These are phyloP conservation scores for Semnopithecus entellus DNA, from an alignment of 2,113 vertebrate genomes.

Conservation along the genomic window DNA sequence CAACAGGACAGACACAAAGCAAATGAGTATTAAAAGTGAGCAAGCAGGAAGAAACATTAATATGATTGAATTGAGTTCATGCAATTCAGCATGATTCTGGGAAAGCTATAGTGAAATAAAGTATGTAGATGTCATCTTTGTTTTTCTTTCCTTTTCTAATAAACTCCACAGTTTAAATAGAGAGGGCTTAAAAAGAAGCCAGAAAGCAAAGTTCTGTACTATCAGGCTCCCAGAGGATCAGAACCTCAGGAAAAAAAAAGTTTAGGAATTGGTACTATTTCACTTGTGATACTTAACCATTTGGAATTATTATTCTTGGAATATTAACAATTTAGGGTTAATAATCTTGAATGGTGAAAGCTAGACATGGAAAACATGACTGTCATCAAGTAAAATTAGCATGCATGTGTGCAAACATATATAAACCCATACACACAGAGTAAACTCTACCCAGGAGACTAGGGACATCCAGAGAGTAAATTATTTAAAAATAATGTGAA, in stretches of 20 bases:
- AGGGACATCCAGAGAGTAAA: background rate
- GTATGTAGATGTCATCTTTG: background rate
- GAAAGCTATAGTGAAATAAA: background rate
- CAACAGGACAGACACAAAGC: background rate
- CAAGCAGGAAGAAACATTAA: background rate
- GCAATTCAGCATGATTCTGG: background rate
- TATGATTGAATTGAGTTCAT: background rate
- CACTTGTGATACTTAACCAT: background rate
- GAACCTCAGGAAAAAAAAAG: background rate
- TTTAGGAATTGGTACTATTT: background rate
- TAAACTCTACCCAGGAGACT: background rate
- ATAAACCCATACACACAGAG: background rate
- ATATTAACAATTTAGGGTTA: background rate
- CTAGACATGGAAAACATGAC: background rate
- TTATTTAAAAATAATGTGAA: background rate
- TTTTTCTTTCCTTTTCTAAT: background rate
- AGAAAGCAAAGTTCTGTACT: background rate
- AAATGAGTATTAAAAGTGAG: background rate
- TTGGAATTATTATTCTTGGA: background rate
- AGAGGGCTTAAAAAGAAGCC: background rate
- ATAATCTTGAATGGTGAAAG: background rate
- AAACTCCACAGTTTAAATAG: background rate
- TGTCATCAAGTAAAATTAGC: background rate
- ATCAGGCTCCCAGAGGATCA: background rate
- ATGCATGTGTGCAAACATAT: background rate